phyloP scores from a whole-genome alignment of 2,888 invertebrate genomes.

The Ptychoptera albimana region DNA sequence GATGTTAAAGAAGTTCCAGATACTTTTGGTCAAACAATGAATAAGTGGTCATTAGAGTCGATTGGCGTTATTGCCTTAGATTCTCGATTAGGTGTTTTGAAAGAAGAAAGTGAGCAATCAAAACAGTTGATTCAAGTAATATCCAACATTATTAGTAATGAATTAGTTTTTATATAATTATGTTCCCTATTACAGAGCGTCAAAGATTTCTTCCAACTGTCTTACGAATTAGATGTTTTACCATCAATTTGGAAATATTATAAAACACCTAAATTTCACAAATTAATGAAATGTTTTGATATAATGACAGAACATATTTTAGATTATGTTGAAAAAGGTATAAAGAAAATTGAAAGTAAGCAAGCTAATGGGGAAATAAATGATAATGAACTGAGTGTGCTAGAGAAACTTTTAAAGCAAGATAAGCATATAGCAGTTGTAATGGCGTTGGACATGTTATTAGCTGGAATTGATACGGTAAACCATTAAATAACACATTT shows the following conservation, averaged over 20 bases:
- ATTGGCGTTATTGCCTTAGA: slow-evolving; percentile 30
- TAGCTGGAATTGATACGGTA: slow-evolving; percentile 45
- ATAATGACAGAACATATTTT: slow-evolving; percentile 18
- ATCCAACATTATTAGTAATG: too few species aligned
- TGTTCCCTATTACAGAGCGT: not conserved
- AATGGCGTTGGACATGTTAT: slow-evolving; percentile 41
- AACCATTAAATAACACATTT: slow-evolving; percentile 13
- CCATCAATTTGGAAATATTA: slow-evolving; percentile 22
- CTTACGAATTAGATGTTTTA: slow-evolving; percentile 19
- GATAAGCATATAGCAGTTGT: slow-evolving; percentile 34
- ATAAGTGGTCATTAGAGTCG: slow-evolving; percentile 42
- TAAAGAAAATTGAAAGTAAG: slow-evolving; percentile 16
- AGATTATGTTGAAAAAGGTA: slow-evolving; percentile 18
- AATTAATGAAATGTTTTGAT: slow-evolving; percentile 24
- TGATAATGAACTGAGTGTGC: slow-evolving; percentile 28
- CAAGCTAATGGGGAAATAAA: not conserved
- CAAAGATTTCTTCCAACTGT: slow-evolving; percentile 1
- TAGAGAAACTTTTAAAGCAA: slow-evolving; percentile 34
- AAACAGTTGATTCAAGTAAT: slow-evolving; percentile 7
- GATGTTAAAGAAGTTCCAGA: slow-evolving; percentile 22
- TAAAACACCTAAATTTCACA: slow-evolving; percentile 20
- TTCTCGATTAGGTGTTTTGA: slow-evolving; percentile 20
- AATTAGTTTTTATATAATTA: too few species aligned
- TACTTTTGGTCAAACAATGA: slow-evolving; percentile 34
- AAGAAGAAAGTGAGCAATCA: slow-evolving; percentile 9